Conservation (phyloP, 2,888 invertebrate genomes). For the Stenodera caucasica region DNA sequence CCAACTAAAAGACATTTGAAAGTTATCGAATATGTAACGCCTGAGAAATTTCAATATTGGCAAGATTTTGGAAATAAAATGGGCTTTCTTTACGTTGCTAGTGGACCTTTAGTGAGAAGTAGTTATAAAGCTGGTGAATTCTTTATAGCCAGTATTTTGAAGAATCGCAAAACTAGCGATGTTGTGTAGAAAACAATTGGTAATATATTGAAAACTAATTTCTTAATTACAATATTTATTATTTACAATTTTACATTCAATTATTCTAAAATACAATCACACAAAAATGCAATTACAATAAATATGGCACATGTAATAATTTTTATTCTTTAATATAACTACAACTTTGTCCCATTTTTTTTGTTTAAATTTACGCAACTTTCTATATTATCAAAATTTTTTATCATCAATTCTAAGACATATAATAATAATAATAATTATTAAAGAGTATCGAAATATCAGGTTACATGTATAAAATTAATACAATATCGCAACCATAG, state of each 20-base stretch:
- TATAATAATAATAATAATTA: slow-evolving; percentile 25
- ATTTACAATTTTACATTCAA: slow-evolving; percentile 50
- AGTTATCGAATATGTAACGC: slow-evolving; percentile 92
- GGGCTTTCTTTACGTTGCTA: slow-evolving; percentile 96
- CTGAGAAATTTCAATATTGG: slow-evolving; percentile 89
- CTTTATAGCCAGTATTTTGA: slow-evolving; percentile 80
- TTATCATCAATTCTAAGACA: slow-evolving; percentile 33
- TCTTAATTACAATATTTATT: slow-evolving; percentile 38
- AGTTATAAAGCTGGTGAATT: slow-evolving; percentile 99
- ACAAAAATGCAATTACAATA: slow-evolving; percentile 50
- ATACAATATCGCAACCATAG: slow-evolving; percentile 8
- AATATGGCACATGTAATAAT: slow-evolving; percentile 50
- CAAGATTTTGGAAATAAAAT: slow-evolving; percentile 76
- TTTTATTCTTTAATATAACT: slow-evolving; percentile 23
- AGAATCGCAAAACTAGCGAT: slow-evolving; percentile 59
- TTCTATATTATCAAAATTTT: slow-evolving; percentile 33
- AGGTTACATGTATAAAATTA: slow-evolving; percentile 34
- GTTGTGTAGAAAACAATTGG: not conserved
- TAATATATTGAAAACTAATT: not conserved
- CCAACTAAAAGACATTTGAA: slow-evolving; percentile 95
- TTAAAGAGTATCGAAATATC: slow-evolving; percentile 35
- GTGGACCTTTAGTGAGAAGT: slow-evolving; percentile 94
- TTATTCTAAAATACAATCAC: slow-evolving; percentile 47
- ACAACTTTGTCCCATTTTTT: slow-evolving; percentile 14
- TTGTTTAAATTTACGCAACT: not conserved